Base-by-base conservation (phyloP, 2,888 invertebrate species). In the Seira musarum region DNA sequence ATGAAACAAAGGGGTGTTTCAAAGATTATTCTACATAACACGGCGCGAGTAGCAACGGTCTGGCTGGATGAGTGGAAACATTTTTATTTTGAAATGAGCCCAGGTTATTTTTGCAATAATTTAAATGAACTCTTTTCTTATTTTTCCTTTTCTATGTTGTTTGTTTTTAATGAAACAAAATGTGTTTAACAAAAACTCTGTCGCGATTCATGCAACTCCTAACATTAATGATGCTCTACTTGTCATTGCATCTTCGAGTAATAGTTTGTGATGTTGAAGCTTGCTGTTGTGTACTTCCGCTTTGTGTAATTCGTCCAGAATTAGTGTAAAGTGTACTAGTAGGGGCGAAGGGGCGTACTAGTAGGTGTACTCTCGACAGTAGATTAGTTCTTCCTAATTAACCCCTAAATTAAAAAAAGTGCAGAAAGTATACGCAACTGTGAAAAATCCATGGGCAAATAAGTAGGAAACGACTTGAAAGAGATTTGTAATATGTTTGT, bases 11-110 rank as follows among this genome's bases (percentile, higher is more conserved):
- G 79, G 87, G 99, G 98, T 86, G 96, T 97, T 87, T 95, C 96
- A 89, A 95, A 95, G 90, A 94, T 99, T 88, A 98, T 99, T 88
- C 94, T 98, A 88, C 97, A 98, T 91, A 99, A 99, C 91, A 97
- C 98, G 87, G 97, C 98, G 88, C 93, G 99, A 88, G 97, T 98
- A 88, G 99, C 98, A 88, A 97, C 98, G 90, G 99, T 99, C 88
- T 99, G 99, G 99, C 95, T 99, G 95, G 99, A 99, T 93, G 97
- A 99, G 90, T 99, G 98, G 96, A 94, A 96, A 90, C 96, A 96
- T 91, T 98, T 98, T 94, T 98, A 96, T 93, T 97, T 96, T 94
- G 96, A 96, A 91, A 97, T 98, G 95, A 97, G 96, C 91, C 95
- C 97, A 95, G 97, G 97, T 97, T 87, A 85, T 76, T 82, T 80